Percentiles rank a stretch among this genome's conserved stretches.
phyloP scores from a whole-genome alignment of 2,888 invertebrate genomes.

The Ariolimax columbianus region DNA sequence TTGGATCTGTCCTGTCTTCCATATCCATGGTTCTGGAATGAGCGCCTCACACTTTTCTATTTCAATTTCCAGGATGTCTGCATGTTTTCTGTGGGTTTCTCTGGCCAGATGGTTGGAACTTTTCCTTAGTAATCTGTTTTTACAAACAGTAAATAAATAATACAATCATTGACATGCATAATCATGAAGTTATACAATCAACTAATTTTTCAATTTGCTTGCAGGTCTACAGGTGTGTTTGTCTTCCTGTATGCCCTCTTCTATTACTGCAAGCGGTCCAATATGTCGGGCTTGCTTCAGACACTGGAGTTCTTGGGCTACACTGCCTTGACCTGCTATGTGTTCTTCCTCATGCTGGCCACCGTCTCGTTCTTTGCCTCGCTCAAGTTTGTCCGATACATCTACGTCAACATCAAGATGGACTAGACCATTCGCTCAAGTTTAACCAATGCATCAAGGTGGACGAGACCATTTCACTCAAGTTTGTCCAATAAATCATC shows the following conservation, averaged over 20 bases:
- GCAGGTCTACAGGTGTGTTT: conserved; percentile 80
- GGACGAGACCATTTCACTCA: no score
- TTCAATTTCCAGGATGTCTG: no score
- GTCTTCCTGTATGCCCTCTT: conserved; percentile 81
- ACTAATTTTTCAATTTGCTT: not conserved
- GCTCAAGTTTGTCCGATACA: conserved; percentile 80
- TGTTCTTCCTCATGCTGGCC: conserved; percentile 81
- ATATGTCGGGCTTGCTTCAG: conserved; percentile 81
- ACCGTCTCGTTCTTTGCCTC: conserved; percentile 81
- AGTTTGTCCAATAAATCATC: no score
- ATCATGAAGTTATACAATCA: not conserved
- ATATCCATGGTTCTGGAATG: no score
- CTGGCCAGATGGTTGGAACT: no score
- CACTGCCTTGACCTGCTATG: conserved; percentile 80
- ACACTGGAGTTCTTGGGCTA: conserved; percentile 81
- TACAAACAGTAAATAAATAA: no score
- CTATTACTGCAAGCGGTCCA: conserved; percentile 80
- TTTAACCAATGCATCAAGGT: no score
- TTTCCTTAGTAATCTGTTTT: no score
- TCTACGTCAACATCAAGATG: conserved; percentile 81
- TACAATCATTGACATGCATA: no score
- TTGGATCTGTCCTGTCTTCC: no score
- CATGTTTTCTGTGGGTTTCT: no score
- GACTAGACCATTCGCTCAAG: conserved; percentile 71
- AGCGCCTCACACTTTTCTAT: no score